Conservation (phyloP, 2,113 vertebrate genomes). For the Peromyscus leucopus region DNA sequence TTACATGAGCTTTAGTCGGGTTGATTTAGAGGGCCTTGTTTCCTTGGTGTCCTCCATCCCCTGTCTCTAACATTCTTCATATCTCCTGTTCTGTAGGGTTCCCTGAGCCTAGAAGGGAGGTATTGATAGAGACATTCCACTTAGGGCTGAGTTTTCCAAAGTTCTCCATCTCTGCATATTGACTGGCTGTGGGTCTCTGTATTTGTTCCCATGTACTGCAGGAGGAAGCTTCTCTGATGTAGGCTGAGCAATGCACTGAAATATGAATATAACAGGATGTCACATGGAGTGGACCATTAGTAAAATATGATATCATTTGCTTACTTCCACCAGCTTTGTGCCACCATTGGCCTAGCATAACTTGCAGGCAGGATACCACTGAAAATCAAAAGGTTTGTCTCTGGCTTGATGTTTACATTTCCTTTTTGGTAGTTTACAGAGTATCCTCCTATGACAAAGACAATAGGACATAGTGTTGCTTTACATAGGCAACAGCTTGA, state of each 20-base stretch:
- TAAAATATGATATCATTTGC: background rate
- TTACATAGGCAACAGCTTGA: background rate
- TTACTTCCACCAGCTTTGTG: background rate
- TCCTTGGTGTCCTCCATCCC: background rate
- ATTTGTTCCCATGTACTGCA: background rate
- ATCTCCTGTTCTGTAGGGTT: background rate
- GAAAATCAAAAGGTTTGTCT: too few species aligned
- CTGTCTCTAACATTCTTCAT: background rate
- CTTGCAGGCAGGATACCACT: background rate
- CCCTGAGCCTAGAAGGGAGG: background rate
- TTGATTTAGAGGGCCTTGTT: background rate
- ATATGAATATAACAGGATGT: background rate
- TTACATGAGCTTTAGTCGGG: background rate
- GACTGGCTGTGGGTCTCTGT: background rate
- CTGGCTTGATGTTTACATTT: background rate
- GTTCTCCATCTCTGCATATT: background rate
- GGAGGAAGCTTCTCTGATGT: background rate
- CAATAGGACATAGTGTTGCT: background rate
- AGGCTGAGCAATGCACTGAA: background rate
- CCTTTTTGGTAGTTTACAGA: background rate
- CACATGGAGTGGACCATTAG: too few species aligned
- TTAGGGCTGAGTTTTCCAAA: background rate
- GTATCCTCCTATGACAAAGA: background rate
- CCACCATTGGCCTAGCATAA: background rate
- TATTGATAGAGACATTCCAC: background rate